These are phyloP conservation scores for Mesochorus sp. DNA, from an alignment of 2,888 invertebrate species.

Conservation along the genomic window DNA sequence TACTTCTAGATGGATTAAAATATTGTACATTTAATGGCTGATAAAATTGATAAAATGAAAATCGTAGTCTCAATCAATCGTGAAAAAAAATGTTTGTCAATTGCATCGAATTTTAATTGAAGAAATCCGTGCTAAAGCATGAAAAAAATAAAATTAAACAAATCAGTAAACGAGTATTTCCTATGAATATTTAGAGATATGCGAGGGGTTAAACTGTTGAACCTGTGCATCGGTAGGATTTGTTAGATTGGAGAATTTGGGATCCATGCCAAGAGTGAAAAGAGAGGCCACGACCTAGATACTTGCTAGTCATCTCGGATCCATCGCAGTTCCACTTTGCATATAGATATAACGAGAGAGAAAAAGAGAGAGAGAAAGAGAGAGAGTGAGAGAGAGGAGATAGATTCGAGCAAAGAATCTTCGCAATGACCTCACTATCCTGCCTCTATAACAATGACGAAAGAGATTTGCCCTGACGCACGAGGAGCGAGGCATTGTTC, in stretches of 20 bases:
- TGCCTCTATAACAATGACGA: constrained; percentile 41
- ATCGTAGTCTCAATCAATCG: too few species aligned
- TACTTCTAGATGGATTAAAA: too few species aligned
- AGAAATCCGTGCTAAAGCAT: too few species aligned
- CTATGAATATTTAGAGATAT: neutral
- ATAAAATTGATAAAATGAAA: too few species aligned
- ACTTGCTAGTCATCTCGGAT: constrained; percentile 29
- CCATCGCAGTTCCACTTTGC: neutral
- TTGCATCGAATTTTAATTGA: too few species aligned
- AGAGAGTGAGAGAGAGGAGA: neutral
- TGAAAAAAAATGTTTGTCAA: too few species aligned
- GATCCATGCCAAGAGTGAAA: constrained; percentile 49
- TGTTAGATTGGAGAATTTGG: constrained; percentile 31
- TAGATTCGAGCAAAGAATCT: constrained; percentile 2
- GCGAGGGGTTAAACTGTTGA: too few species aligned
- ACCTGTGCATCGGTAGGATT: too few species aligned
- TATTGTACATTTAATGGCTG: too few species aligned
- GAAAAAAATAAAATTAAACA: too few species aligned
- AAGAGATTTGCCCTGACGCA: constrained; percentile 25
- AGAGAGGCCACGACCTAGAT: constrained; percentile 58
- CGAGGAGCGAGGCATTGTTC: constrained; percentile 31
- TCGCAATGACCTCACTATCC: constrained; percentile 37
- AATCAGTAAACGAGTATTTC: too few species aligned
- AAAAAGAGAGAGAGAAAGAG: neutral
- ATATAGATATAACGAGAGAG: neutral